phyloP scores from a whole-genome alignment of 1,140 invertebrate genomes.

The Hypothenemus hampei region DNA sequence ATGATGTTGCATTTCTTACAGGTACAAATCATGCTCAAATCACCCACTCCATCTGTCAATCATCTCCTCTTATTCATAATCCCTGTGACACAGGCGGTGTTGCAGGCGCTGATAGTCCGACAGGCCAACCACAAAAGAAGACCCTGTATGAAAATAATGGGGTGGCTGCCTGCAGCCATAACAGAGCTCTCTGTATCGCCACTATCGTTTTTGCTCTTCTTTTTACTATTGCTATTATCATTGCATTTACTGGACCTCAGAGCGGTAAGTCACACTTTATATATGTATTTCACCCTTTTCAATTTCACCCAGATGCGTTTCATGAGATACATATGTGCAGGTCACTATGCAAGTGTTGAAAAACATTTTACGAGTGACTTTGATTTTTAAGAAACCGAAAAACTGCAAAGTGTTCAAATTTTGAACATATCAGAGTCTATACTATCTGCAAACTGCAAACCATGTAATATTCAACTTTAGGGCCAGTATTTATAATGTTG shows the following conservation, averaged over 20 bases:
- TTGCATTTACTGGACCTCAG: slow-evolving; percentile 83
- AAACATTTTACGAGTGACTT: no score
- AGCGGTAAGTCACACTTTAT: slow-evolving; percentile 55
- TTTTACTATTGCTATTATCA: slow-evolving; percentile 76
- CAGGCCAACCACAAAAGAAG: slow-evolving; percentile 61
- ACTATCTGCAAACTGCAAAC: no score
- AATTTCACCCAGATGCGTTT: no score
- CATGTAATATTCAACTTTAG: no score
- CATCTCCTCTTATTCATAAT: slow-evolving; percentile 41
- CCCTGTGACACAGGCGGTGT: slow-evolving; percentile 45
- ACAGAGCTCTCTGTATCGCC: slow-evolving; percentile 74
- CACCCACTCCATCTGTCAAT: slow-evolving; percentile 40
- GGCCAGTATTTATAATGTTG: no score
- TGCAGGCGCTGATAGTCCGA: slow-evolving; percentile 60
- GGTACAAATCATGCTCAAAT: slow-evolving; percentile 53
- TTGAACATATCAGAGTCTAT: no score
- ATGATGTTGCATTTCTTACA: slow-evolving; percentile 88
- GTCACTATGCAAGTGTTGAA: no score
- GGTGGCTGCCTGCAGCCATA: slow-evolving; percentile 82
- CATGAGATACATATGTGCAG: no score
- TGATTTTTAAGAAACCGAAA: no score
- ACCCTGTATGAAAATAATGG: slow-evolving; percentile 69
- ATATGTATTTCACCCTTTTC: no score
- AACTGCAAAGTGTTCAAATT: no score
- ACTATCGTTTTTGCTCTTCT: slow-evolving; percentile 71